Base-by-base conservation (phyloP, 1,140 invertebrate species). In the Neuroterus valhalla region DNA sequence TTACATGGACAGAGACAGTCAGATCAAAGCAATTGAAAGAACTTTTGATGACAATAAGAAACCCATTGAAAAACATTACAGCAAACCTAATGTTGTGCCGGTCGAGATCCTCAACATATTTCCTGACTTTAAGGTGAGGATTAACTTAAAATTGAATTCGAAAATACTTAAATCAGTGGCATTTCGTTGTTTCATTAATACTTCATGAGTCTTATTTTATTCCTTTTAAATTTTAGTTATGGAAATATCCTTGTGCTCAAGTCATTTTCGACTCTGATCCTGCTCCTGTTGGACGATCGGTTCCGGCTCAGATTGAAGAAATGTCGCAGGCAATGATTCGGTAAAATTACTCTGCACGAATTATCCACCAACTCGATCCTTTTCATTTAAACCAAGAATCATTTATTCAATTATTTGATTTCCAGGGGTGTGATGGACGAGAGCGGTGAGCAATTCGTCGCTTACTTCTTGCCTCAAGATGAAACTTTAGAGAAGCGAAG, bases 321-420 rank as follows among this genome's bases (percentile, higher is more conserved):
- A 99, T 99, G 97, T 98, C 97, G 38, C 97, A 99, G 90, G 98
- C 98, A 82, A 98, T 99, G 97, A 99, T 99, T 90, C 92, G 97
- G 94, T 95, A 85, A 82, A 55, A 68, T 55, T 11, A 50, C 17
- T 21, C 21, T 50, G 4, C 5, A 21, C 15, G 1, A 48, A 38
- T 10, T 38, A 38, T 38, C 10, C 31, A 10, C 31, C 5, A 38
- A 8, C 8, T 38, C 10, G 10, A 8, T 0, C 8, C 14, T 43
- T 11, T 48, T 66, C 12, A 6, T 66, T 62, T 48, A 73, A 45
- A 5, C 26, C n/a, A 15, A 8, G 15, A 17, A 50, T 8, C 11
- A 11, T 50, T 2, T 0, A 19, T 50, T 21, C 11, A 17, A 74
- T 78, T 76, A 66, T 79, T 90, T 72, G 86, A 83, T 77, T 89